These are phyloP conservation scores for Xenopus laevis DNA, from an alignment of 2,113 vertebrate species.

Conservation along the genomic window DNA sequence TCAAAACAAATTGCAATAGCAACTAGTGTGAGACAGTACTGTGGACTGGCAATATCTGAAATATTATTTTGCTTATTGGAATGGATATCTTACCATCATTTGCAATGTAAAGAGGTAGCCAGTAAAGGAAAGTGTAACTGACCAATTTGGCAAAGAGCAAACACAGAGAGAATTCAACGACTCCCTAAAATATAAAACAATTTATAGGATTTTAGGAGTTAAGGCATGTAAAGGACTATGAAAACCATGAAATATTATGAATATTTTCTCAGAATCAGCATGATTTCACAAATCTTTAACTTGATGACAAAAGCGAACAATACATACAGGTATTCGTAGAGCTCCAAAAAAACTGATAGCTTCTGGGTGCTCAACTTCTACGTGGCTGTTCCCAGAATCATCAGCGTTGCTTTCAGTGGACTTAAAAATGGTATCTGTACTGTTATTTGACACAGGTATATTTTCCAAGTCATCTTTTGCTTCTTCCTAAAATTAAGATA, in stretches of 20 bases:
- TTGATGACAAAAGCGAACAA: background rate
- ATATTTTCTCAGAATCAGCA: too few relatives aligned
- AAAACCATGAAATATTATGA: too few relatives aligned
- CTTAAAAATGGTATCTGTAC: constrained; percentile 53
- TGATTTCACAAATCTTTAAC: too few relatives aligned
- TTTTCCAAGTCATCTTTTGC: background rate
- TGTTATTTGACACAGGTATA: constrained; percentile 21
- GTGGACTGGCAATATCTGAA: too few relatives aligned
- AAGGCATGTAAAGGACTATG: too few relatives aligned
- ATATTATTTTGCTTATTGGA: too few relatives aligned
- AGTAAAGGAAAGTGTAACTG: constrained; percentile 98
- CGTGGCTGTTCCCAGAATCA: constrained; percentile 28
- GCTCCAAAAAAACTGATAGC: constrained; percentile 89
- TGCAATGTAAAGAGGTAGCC: constrained; percentile 93
- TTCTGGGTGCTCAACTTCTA: constrained; percentile 48
- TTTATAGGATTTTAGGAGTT: background rate
- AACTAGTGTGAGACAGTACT: too few relatives aligned
- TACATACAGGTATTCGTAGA: constrained; percentile 85
- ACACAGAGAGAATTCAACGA: constrained; percentile 93
- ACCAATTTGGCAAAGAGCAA: constrained; percentile 95
- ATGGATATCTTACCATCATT: constrained; percentile 78
- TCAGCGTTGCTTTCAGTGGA: constrained; percentile 39
- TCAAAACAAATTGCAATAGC: too few relatives aligned
- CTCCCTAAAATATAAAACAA: constrained; percentile 67
- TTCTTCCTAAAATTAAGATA: constrained; percentile 3